Percentiles rank a stretch among this genome's conserved stretches.
Conservation (phyloP, 30 jellyfish, hydroid and myxozoan genomes). For the Aurelia aurita region DNA sequence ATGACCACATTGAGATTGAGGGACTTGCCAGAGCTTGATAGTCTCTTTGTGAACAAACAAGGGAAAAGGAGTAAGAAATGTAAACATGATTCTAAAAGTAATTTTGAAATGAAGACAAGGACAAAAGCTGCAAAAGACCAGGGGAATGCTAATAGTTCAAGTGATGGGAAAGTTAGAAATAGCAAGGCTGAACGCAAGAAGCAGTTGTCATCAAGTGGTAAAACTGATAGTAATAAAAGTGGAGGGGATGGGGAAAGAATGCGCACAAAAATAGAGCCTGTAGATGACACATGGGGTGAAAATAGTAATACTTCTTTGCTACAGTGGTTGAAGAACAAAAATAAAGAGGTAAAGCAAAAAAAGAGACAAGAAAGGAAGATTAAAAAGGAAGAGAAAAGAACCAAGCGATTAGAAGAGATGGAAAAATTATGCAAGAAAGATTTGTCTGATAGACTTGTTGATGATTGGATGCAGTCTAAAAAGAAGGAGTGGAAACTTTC, state of each 20-base stretch:
- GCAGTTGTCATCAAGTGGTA: neutral
- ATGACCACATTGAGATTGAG: constrained; percentile 13
- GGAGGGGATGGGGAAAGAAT: neutral
- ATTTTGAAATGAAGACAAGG: neutral
- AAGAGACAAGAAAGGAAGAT: constrained; percentile 5
- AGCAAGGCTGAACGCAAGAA: neutral
- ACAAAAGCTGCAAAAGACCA: neutral
- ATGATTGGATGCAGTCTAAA: constrained; percentile 52
- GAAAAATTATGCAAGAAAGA: constrained; percentile 35
- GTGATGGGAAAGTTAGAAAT: neutral
- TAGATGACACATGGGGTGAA: constrained; percentile 26
- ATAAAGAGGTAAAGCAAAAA: constrained; percentile 27
- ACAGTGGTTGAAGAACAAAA: constrained; percentile 47
- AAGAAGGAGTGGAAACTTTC: neutral
- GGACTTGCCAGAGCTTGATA: constrained; percentile 27
- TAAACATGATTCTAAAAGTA: neutral
- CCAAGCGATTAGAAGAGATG: constrained; percentile 15
- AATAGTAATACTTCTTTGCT: constrained; percentile 32
- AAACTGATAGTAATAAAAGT: neutral
- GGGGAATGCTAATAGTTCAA: too few species aligned
- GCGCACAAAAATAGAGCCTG: neutral
- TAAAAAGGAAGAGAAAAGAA: constrained; percentile 28
- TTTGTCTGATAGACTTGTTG: constrained; percentile 18
- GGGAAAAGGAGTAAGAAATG: neutral
- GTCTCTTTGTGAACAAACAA: neutral